Conservation (phyloP, 2,888 invertebrate genomes). For the Euplagia quadripunctaria region DNA sequence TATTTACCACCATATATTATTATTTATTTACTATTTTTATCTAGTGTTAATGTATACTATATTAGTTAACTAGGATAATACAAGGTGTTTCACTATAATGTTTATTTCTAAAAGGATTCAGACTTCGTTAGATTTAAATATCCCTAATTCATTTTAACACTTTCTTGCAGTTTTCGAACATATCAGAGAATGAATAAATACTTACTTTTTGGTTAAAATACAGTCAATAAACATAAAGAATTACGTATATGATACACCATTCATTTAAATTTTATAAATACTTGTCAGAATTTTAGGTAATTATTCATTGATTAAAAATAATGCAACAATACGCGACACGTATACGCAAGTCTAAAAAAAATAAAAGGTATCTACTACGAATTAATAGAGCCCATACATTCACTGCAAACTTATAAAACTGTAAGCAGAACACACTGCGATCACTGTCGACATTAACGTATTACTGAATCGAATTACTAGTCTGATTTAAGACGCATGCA, state of each 20-base stretch:
- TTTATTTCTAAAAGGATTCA: not conserved
- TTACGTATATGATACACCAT: not conserved
- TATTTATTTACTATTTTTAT: not conserved
- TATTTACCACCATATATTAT: not conserved
- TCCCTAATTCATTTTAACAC: not conserved
- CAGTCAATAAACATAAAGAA: not conserved
- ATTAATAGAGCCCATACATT: constrained; percentile 1
- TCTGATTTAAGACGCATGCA: constrained; percentile 28
- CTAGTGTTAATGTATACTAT: not conserved
- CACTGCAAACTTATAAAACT: constrained; percentile 8
- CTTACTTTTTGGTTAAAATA: not conserved
- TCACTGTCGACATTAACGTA: constrained; percentile 27
- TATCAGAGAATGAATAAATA: not conserved
- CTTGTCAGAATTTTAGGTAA: not conserved
- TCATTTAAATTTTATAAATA: not conserved
- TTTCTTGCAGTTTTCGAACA: not conserved
- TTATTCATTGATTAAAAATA: not conserved
- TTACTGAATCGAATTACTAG: constrained; percentile 40
- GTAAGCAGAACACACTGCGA: constrained; percentile 19
- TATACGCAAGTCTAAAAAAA: not conserved
- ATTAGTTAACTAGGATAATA: not conserved
- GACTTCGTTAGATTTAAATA: not conserved
- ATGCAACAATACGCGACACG: not conserved
- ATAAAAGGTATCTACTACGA: constrained; percentile 5
- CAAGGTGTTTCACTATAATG: not conserved